Evolutionary conservation across 2,888 invertebrate genomes (phyloP).

Genomic region (Tromatobia lineatoria): DNA sequence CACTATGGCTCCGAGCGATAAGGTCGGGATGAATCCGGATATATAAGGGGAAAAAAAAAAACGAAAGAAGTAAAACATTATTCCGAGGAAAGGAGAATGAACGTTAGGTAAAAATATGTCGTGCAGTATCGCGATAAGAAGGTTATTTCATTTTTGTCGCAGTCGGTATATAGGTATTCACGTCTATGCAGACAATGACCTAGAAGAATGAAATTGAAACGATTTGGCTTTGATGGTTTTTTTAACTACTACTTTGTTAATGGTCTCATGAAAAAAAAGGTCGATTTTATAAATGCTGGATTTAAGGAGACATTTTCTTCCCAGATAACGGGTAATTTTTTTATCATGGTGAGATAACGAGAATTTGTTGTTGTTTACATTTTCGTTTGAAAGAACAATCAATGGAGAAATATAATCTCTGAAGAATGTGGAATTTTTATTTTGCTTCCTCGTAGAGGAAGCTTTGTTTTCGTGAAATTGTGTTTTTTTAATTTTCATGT

Average conservation of each 20-base stretch:
- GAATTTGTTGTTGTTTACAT: too few relatives aligned
- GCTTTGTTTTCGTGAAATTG: too few relatives aligned
- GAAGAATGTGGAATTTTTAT: too few relatives aligned
- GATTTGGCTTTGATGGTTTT: background rate
- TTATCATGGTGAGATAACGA: too few relatives aligned
- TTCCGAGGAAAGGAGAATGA: background rate
- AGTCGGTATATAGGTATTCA: background rate
- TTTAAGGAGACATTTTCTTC: too few relatives aligned
- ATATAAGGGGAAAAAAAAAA: background rate
- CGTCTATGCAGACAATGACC: background rate
- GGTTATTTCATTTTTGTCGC: constrained; percentile 8
- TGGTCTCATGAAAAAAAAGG: background rate
- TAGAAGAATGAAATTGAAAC: background rate
- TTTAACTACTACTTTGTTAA: background rate
- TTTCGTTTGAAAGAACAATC: too few relatives aligned
- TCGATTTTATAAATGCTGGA: background rate
- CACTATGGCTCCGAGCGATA: background rate
- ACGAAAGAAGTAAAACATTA: background rate
- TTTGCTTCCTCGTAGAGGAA: too few relatives aligned
- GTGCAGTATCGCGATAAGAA: constrained; percentile 3
- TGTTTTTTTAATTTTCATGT: too few relatives aligned
- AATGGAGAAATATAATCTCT: too few relatives aligned
- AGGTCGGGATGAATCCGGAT: background rate
- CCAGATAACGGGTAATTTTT: too few relatives aligned
- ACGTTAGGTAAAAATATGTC: background rate